Base-by-base conservation (phyloP, 2,113 vertebrate species). In the Callopanchax toddi region DNA sequence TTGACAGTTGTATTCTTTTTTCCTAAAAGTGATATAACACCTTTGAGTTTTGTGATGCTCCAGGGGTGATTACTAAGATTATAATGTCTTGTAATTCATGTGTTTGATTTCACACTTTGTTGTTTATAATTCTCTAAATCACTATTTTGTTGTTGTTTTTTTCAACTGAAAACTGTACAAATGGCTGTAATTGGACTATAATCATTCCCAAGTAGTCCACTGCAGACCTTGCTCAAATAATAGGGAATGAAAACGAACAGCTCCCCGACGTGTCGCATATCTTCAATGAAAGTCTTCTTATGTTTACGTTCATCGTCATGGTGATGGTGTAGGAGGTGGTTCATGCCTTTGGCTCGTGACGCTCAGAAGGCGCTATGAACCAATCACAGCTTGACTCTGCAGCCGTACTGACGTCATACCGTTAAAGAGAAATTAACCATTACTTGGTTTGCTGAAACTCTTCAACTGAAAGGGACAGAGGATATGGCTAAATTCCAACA, bases 281-380 rank as follows among this genome's bases (percentile, higher is more conserved):
- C 34, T 56, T 76, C 64, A 78, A 74, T 72, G 77, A 84, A 82
- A 58, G 55, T 49, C 20, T 32, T 50, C 44, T 59, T 32, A 43
- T 91, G 91, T 93, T 92, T 92, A 91, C 89, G 86, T 65, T 79
- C 78, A 39, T 93, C 74, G 17, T 87, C 86, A 81, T 71, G 87
- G 82, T 66, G 74, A 92, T 63, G 26, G 64, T 74, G 84, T 82
- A 62, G 83, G 74, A 62, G 88, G 83, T 21, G 65, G 73, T 29
- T 43, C 52, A 1, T 20, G n/a, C 43, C 1, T 0, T 5, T 17
- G 56, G 57, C n/a, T 3, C 21, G 8, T 89, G 86, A 89, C 87
- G 86, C 60, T 39, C 11, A 1, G 25, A 6, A n/a, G 25, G 39
- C 12, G 21, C 13, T 48, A 18, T 42, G 9, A 53, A 29, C 92